These are phyloP conservation scores for Maconellicoccus hirsutus DNA, from an alignment of 1,140 invertebrate species.

Conservation along the genomic window DNA sequence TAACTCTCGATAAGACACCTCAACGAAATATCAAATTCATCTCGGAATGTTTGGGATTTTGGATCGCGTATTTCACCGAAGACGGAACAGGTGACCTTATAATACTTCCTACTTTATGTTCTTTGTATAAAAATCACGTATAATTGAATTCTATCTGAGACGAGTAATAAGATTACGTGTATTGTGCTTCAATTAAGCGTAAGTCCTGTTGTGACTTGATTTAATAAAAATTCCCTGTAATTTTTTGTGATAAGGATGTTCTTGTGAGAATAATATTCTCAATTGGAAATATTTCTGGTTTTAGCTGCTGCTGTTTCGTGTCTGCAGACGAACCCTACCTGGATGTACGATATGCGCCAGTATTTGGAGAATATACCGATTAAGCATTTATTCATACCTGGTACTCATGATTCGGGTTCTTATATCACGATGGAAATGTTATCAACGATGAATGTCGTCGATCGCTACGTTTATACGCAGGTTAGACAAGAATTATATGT, in stretches of 20 bases:
- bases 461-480: conserved; percentile 26
- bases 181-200: too few species aligned
- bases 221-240: too few species aligned
- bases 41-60: conserved; percentile 14
- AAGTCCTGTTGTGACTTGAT: too few species aligned
- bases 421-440: conserved; percentile 33
- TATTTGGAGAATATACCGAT: conserved; percentile 36
- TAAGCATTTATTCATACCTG: conserved; percentile 45
- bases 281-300: not conserved
- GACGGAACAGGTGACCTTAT: not conserved
- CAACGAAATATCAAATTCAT: not conserved
- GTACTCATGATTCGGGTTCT: conserved; percentile 50
- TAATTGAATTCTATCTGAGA: too few species aligned
- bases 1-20: not conserved
- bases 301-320: conserved; percentile 34
- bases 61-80: conserved; percentile 6
- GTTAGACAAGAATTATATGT: not conserved
- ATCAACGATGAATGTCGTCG: conserved; percentile 20
- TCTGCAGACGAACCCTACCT: conserved; percentile 41
- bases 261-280: not conserved
- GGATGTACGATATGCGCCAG: conserved; percentile 43
- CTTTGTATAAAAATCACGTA: too few species aligned
- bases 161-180: too few species aligned
- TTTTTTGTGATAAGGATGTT: too few species aligned
- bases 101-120: too few species aligned